Evolutionary conservation across 2,113 vertebrate genomes (phyloP).

Genomic region (Phyllopteryx taeniolatus): DNA sequence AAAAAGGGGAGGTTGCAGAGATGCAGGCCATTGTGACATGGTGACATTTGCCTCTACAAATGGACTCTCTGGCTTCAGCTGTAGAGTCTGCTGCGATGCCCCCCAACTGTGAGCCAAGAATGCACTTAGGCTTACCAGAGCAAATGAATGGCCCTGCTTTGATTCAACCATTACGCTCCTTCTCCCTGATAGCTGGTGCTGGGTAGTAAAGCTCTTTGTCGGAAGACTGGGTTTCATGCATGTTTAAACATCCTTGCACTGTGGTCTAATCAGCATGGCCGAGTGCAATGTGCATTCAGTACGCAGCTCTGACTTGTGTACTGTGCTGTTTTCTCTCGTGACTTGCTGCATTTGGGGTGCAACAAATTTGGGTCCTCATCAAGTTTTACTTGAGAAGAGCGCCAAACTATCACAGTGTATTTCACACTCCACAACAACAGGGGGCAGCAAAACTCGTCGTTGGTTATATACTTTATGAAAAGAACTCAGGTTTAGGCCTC

Average conservation of each 20-base stretch:
- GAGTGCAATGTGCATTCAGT: constrained; percentile 54
- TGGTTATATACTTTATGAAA: too few relatives aligned
- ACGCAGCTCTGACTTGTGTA: background rate
- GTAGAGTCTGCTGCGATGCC: constrained; percentile 65
- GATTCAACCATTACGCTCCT: constrained; percentile 81
- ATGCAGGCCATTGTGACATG: constrained; percentile 68
- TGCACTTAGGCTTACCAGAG: constrained; percentile 89
- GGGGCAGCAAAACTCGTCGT: too few relatives aligned
- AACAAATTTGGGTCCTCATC: background rate
- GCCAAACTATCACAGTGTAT: too few relatives aligned
- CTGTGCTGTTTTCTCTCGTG: background rate
- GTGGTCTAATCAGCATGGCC: constrained; percentile 67
- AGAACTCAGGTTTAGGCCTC: too few relatives aligned
- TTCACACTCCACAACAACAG: too few relatives aligned
- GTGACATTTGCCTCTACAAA: constrained; percentile 85
- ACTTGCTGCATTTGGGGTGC: constrained; percentile 25
- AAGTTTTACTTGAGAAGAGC: background rate
- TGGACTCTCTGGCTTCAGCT: constrained; percentile 88
- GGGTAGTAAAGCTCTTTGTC: constrained; percentile 70
- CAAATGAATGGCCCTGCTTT: constrained; percentile 90
- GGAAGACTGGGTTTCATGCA: constrained; percentile 60
- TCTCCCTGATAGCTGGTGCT: constrained; percentile 71
- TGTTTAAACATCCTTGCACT: constrained; percentile 66
- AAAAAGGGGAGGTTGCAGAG: constrained; percentile 56
- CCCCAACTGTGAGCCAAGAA: constrained; percentile 89